Conservation (phyloP, 1,140 invertebrate genomes). For the Lordiphosa mommai region DNA sequence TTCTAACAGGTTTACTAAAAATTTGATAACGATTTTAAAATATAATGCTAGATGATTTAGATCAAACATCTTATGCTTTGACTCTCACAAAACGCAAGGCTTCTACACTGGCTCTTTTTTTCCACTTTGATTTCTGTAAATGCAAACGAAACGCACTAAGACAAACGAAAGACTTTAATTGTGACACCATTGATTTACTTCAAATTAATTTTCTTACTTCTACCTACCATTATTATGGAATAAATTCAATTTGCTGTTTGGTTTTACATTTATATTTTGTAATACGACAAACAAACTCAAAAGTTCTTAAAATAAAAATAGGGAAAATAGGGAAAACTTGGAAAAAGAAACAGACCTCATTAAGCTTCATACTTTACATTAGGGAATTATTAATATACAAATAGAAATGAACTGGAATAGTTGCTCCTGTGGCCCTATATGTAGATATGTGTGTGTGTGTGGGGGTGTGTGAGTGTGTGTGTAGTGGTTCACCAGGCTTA, state of each 20-base stretch:
- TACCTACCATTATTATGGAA: too few species aligned
- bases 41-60: too few species aligned
- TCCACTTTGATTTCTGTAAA: too few species aligned
- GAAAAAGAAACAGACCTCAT: conserved; percentile 58
- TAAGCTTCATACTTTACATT: conserved; percentile 63
- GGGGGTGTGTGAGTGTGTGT: conserved; percentile 41
- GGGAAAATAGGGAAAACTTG: conserved; percentile 23
- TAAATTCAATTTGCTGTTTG: conserved; percentile 14
- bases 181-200: too few species aligned
- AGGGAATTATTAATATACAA: conserved; percentile 54
- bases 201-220: too few species aligned
- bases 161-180: too few species aligned
- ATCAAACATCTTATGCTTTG: too few species aligned
- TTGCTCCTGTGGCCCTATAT: conserved; percentile 11
- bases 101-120: too few species aligned
- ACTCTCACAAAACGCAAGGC: too few species aligned
- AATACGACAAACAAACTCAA: conserved; percentile 40
- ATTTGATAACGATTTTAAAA: too few species aligned
- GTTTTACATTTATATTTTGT: conserved; percentile 62
- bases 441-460: conserved; percentile 36
- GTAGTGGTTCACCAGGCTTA: conserved; percentile 80
- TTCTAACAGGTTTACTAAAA: too few species aligned
- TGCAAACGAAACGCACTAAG: too few species aligned
- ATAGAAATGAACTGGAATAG: conserved; percentile 58
- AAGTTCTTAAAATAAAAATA: conserved; percentile 29